Evolutionary conservation across 2,113 vertebrate species (phyloP).

Genomic region (Cromileptes altivelis): DNA sequence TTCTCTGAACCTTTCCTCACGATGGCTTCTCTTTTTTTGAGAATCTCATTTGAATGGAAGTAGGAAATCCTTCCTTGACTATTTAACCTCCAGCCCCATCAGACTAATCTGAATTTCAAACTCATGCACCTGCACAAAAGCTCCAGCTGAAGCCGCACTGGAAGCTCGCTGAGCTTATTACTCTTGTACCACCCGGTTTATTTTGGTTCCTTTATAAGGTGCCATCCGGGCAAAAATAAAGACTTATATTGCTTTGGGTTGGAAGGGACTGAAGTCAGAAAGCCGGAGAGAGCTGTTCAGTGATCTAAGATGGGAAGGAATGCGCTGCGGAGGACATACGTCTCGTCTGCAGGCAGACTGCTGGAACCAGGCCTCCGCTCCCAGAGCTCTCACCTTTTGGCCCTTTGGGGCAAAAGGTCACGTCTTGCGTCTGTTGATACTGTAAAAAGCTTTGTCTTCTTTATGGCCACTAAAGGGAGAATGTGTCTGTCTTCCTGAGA

Average conservation of each 20-base stretch:
- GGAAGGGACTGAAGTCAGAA: slow-evolving; percentile 42
- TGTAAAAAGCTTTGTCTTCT: slow-evolving; percentile 82
- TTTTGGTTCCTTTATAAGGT: slow-evolving; percentile 53
- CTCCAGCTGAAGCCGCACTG: slow-evolving; percentile 42
- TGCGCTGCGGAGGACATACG: slow-evolving; percentile 70
- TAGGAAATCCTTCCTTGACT: slow-evolving; percentile 65
- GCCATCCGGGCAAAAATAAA: slow-evolving; percentile 32
- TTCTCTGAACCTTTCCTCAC: slow-evolving; percentile 41
- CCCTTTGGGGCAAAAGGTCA: slow-evolving; percentile 64
- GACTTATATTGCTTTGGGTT: slow-evolving; percentile 52
- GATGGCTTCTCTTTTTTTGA: slow-evolving; percentile 33
- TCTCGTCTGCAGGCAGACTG: slow-evolving; percentile 76
- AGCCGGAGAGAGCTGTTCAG: slow-evolving; percentile 45
- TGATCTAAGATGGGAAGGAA: slow-evolving; percentile 84
- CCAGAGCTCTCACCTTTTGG: slow-evolving; percentile 79
- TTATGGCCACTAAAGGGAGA: slow-evolving; percentile 50
- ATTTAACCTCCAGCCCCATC: slow-evolving; percentile 65
- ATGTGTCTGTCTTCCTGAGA: slow-evolving; percentile 41
- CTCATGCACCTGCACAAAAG: slow-evolving; percentile 65
- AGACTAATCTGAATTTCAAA: slow-evolving; percentile 67
- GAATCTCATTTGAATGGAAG: slow-evolving; percentile 57
- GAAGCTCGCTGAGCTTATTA: slow-evolving; percentile 45
- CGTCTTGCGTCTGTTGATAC: slow-evolving; percentile 72
- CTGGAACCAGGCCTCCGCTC: slow-evolving; percentile 78
- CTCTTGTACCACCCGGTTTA: slow-evolving; percentile 37